Evolutionary conservation across 2,113 vertebrate species (phyloP).

Genomic region (Plectropomus leopardus): DNA sequence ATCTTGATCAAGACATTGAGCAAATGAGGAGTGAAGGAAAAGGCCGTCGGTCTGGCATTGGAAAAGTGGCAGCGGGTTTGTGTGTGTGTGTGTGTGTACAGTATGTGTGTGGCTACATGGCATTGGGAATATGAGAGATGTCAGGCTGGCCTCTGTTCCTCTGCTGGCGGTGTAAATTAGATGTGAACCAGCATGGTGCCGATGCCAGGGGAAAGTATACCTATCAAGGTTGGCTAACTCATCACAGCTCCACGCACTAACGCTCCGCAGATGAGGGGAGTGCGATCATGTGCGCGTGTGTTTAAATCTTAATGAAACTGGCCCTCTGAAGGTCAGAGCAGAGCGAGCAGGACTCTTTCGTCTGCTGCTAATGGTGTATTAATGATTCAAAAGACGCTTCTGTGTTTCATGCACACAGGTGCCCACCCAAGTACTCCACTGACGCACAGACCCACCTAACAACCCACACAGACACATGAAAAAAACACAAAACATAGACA

Average conservation of each 20-base stretch:
- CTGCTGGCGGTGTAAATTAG: conserved; percentile 69
- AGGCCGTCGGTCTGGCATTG: conserved; percentile 35
- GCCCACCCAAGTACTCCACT: conserved; percentile 38
- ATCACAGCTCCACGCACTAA: conserved; percentile 47
- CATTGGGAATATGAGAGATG: conserved; percentile 67
- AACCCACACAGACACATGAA: conserved; percentile 18
- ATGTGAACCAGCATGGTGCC: conserved; percentile 74
- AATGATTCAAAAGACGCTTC: conserved; percentile 76
- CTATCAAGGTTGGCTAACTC: conserved; percentile 70
- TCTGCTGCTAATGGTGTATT: conserved; percentile 80
- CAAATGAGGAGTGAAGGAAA: conserved; percentile 64
- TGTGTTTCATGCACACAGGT: conserved; percentile 49
- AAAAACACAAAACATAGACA: conserved; percentile 38
- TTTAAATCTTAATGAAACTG: conserved; percentile 80
- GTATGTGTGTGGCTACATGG: conserved; percentile 31
- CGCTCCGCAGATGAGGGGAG: conserved; percentile 60
- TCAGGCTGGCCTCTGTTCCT: conserved; percentile 66
- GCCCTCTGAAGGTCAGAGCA: conserved; percentile 76
- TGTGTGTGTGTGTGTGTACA: conserved; percentile 17
- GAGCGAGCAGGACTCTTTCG: conserved; percentile 62
- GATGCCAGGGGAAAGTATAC: conserved; percentile 67
- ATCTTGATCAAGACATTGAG: conserved; percentile 61
- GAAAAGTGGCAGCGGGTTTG: conserved; percentile 43
- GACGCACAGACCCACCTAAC: conserved; percentile 18
- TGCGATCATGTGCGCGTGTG: conserved; percentile 20